Conservation (phyloP, 2,797 vertebrate species). For the Acropternis orthonyx region DNA sequence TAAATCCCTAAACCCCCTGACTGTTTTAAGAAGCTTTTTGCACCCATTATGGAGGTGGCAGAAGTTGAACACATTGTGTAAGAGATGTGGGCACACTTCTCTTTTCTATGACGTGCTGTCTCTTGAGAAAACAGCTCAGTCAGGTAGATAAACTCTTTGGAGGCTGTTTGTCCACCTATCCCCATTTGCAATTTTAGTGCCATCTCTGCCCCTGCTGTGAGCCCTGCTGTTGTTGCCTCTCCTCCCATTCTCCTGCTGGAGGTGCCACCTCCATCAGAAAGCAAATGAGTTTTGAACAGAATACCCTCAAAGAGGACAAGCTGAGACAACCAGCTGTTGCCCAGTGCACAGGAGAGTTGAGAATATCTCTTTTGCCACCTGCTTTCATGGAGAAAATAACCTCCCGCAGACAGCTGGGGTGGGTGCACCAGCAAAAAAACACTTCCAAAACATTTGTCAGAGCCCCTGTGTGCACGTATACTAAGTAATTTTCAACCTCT, state of each 20-base stretch:
- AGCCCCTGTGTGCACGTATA: neutral
- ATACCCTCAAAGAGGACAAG: neutral
- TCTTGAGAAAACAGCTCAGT: neutral
- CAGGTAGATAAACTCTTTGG: neutral
- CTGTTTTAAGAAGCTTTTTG: slow-evolving; percentile 1
- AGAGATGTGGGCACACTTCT: neutral
- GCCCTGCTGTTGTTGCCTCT: neutral
- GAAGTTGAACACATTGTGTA: neutral
- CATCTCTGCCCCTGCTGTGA: neutral
- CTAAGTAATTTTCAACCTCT: neutral
- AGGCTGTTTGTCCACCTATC: neutral
- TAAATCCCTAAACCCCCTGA: neutral
- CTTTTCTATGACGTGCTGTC: fast-evolving
- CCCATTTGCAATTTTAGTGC: neutral
- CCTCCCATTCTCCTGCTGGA: neutral
- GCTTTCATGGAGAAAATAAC: neutral
- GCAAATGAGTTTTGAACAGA: neutral
- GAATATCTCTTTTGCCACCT: neutral
- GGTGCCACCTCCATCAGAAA: neutral
- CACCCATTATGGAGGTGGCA: neutral
- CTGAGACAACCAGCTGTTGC: neutral
- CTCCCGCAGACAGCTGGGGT: neutral
- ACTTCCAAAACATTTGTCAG: neutral
- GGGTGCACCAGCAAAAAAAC: neutral
- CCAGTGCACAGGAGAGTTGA: neutral